These are phyloP conservation scores for Scaptodrosophila latifasciaeformis DNA, from an alignment of 2,888 invertebrate species.

Conservation along the genomic window DNA sequence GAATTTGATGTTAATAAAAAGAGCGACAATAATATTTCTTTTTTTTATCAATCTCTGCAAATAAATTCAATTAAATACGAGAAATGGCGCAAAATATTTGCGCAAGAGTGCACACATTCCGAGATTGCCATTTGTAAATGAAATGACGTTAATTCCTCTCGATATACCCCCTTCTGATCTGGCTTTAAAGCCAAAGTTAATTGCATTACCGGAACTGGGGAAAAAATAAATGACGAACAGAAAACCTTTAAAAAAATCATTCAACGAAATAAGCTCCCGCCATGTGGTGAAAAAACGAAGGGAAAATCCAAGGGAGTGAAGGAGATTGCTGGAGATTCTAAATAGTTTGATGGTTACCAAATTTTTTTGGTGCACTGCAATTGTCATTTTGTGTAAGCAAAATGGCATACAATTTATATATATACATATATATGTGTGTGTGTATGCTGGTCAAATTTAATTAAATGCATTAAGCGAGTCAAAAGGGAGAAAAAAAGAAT, in stretches of 20 bases:
- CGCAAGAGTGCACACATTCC: no score
- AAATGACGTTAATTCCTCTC: no score
- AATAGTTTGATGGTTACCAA: not conserved
- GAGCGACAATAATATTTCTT: no score
- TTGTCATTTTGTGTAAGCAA: slow-evolving; percentile 28
- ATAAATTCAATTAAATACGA: not conserved
- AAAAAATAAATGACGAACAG: no score
- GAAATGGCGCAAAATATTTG: not conserved
- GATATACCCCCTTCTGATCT: no score
- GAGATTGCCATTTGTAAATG: no score
- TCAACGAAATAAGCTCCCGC: no score
- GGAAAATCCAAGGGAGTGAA: not conserved
- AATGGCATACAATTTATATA: slow-evolving; percentile 19
- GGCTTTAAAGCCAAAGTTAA: no score
- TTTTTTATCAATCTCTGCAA: not conserved
- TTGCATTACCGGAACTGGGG: no score
- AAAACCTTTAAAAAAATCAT: no score
- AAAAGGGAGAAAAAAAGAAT: not conserved
- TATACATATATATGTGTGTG: slow-evolving; percentile 6
- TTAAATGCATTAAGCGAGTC: no score
- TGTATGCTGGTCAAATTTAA: slow-evolving; percentile 11
- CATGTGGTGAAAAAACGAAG: not conserved
- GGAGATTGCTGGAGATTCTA: not conserved
- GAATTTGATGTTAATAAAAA: no score
- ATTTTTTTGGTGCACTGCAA: slow-evolving; percentile 17